Conservation (phyloP, 2,797 vertebrate species). For the Sphaeramia orbicularis region DNA sequence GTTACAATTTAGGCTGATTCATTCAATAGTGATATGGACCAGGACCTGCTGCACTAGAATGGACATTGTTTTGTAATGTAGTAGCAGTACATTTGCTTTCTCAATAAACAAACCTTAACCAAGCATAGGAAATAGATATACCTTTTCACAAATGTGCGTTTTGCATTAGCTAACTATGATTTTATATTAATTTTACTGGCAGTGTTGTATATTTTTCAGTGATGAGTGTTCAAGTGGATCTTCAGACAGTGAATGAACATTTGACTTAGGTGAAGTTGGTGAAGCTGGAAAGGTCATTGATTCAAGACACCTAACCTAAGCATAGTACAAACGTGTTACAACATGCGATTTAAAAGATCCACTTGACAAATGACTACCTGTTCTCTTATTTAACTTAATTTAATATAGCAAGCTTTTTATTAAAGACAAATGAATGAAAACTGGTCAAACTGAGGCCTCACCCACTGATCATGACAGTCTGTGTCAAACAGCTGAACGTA, state of each 20-base stretch:
- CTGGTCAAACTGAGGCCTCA: conserved; percentile 8
- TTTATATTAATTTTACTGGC: too few species aligned
- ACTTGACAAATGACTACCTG: background rate
- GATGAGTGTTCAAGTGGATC: too few species aligned
- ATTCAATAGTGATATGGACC: too few species aligned
- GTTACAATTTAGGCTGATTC: too few species aligned
- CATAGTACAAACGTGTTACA: background rate
- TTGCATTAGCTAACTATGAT: too few species aligned
- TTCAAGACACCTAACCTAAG: background rate
- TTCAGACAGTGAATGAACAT: background rate
- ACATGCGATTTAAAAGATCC: background rate
- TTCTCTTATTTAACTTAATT: background rate
- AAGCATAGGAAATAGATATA: too few species aligned
- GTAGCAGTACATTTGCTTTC: too few species aligned
- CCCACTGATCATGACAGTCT: background rate
- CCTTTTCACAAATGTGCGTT: too few species aligned
- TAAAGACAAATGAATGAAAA: conserved; percentile 10
- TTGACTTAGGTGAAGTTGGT: background rate
- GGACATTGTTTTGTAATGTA: too few species aligned
- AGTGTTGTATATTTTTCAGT: too few species aligned
- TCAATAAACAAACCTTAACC: too few species aligned
- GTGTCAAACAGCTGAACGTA: background rate
- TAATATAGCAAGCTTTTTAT: background rate
- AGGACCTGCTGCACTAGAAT: too few species aligned
- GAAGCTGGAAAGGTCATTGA: conserved; percentile 37